These are phyloP conservation scores for Aphelocoma coerulescens DNA, from an alignment of 2,113 vertebrate genomes.

Conservation along the genomic window DNA sequence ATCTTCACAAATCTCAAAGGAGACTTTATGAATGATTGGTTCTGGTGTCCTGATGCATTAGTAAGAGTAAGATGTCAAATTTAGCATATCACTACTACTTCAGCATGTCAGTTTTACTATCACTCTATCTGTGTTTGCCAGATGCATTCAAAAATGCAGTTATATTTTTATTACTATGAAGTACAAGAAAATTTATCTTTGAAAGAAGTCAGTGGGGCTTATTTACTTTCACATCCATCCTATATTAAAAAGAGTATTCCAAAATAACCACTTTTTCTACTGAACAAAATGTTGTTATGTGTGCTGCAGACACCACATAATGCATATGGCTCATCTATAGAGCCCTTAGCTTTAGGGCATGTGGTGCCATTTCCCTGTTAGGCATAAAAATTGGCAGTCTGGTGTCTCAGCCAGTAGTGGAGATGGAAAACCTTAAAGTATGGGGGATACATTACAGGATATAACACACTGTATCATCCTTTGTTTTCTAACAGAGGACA, in stretches of 20 bases:
- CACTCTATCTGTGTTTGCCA: background rate
- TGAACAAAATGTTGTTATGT: background rate
- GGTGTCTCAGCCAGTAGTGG: background rate
- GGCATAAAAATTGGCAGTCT: background rate
- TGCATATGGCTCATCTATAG: background rate
- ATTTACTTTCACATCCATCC: background rate
- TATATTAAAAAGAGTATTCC: background rate
- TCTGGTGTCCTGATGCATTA: slow-evolving; percentile 7
- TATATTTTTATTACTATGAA: background rate
- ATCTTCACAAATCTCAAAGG: background rate
- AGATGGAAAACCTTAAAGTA: background rate
- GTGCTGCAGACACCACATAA: background rate
- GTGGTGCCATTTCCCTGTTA: background rate
- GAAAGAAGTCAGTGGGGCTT: background rate
- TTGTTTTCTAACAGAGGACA: background rate
- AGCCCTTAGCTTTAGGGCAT: background rate
- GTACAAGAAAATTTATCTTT: background rate
- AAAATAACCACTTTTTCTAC: background rate
- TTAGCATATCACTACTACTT: slow-evolving; percentile 10
- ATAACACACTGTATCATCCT: background rate
- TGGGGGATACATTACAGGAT: background rate
- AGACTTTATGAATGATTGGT: slow-evolving; percentile 38
- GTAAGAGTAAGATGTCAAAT: slow-evolving; percentile 17
- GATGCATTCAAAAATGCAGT: background rate
- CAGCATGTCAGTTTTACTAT: slow-evolving; percentile 24